Base-by-base conservation (phyloP, 2,888 invertebrate genomes). In the Cacoxenus indagator region DNA sequence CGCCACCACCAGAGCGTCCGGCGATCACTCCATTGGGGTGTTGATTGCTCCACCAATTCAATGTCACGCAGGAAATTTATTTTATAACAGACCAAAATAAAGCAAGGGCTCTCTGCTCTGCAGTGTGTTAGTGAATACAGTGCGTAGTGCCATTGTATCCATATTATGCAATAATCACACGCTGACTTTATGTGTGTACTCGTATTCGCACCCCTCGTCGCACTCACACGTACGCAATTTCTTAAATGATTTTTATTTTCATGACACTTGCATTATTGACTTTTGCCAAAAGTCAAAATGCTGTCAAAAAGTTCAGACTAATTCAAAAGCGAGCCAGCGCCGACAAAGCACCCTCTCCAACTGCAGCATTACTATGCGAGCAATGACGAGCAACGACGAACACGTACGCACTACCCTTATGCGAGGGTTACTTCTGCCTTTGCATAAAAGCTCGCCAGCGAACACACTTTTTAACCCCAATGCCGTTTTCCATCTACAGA, bases 211-310 rank as follows among this genome's bases (percentile, higher is more conserved):
- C 27, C 48, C 64, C 46, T 17, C 4, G 29, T 11, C 8, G 29
- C 26, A n/a, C 8, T 5, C 4, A 5, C 43, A 37, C 61, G 43
- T 31, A 29, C 17, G 51, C 43, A 62, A 64, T 55, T 26, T 14
- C 55, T 24, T 55, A 55, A 27, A 55, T 27, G 55, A 27, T 64
- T 64, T 67, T 69, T 66, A 66, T 71, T 67, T 67, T 69, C 66
- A 66, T 69, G 67, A 26, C 71, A 69, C 66, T 67, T 71, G 69
- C 71, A 74, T 70, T 72, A 74, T 74, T 74, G 74, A 73, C 74
- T 74, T 73, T 68, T 73, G 68, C 66, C 68, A 70, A 71, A 73
- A 71, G 72, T 72, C 71, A 71, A 71, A 62, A 71, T 51, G 17
- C 64, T 71, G 69, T 69, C 69, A 67, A 57, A 67, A 66, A 66